Evolutionary conservation across 2,797 vertebrate genomes (phyloP).

Genomic region (Masticophis lateralis): DNA sequence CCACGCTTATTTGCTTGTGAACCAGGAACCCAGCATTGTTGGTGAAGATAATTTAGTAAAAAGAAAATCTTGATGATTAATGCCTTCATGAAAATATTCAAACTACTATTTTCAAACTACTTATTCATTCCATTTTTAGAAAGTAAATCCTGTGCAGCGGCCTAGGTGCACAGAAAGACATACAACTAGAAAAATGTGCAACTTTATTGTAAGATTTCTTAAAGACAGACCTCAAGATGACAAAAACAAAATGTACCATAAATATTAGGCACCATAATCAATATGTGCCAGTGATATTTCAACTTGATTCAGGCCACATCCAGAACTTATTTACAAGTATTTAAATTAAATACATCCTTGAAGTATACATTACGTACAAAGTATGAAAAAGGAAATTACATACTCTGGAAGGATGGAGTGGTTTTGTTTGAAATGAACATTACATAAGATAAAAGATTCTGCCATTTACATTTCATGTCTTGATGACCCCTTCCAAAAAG

Average conservation of each 20-base stretch:
- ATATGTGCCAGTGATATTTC: slow-evolving; percentile 77
- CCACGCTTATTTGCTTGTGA: neutral
- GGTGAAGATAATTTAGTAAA: neutral
- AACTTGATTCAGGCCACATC: slow-evolving; percentile 81
- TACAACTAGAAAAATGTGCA: slow-evolving; percentile 63
- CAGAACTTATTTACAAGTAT: slow-evolving; percentile 92
- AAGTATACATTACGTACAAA: slow-evolving; percentile 82
- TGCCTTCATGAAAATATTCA: neutral
- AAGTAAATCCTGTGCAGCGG: neutral
- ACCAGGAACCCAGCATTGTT: neutral
- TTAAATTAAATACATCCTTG: slow-evolving; percentile 91
- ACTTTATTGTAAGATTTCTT: slow-evolving; percentile 71
- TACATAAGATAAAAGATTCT: slow-evolving; percentile 52
- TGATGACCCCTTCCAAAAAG: slow-evolving; percentile 95
- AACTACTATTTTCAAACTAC: neutral
- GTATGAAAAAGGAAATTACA: slow-evolving; percentile 80
- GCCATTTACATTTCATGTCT: slow-evolving; percentile 79
- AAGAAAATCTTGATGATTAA: neutral
- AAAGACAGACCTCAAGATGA: slow-evolving; percentile 78
- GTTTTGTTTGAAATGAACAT: slow-evolving; percentile 63
- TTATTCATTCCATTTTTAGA: neutral
- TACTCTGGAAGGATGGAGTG: slow-evolving; percentile 62
- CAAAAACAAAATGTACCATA: slow-evolving; percentile 60
- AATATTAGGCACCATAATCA: slow-evolving; percentile 74
- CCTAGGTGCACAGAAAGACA: slow-evolving; percentile 45